Base-by-base conservation (phyloP, 1,140 invertebrate genomes). In the Condylostylus longicornis region DNA sequence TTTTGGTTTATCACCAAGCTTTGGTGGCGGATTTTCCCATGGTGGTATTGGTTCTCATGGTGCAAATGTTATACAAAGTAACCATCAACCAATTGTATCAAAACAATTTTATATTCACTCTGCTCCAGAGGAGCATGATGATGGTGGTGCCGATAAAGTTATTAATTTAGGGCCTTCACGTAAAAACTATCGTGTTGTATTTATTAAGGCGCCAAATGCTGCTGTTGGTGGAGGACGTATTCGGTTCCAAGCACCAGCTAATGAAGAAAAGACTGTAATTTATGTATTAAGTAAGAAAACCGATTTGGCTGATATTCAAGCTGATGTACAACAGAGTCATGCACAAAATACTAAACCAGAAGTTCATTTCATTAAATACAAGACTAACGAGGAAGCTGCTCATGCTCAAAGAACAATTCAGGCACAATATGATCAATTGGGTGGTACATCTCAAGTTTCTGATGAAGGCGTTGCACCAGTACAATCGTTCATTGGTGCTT, bases 201-300 rank as follows among this genome's bases (percentile, higher is more conserved):
- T 84, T 72, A 83, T 85, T 61, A 82, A 83, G 66, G 77, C 82
- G 10, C 80, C 80, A n/a, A n/a, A n/a, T n/a, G n/a, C n/a, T n/a
- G n/a, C n/a, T n/a, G n/a, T n/a, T n/a, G n/a, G n/a, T n/a, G n/a
- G n/a, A n/a, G n/a, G n/a, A n/a, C n/a, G n/a, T n/a, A n/a, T n/a
- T n/a, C n/a, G n/a, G n/a, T n/a, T n/a, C n/a, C n/a, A n/a, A n/a
- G n/a, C n/a, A n/a, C n/a, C 73, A 28, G 43, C 72, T 37, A 78
- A 78, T 39, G 82, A 86, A 64, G 79, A 84, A 53, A 86, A 86
- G 57, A 87, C 82, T 18, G 71, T 85, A 41, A 82, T 86, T 44
- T 85, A 87, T 57, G 82, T 86, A n/a, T 65, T 86, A 38, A 78
- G 82, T 10, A 83, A 85, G 67, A 84, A 58, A 40, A 50, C 54